These are phyloP conservation scores for Monoplex corrugatus DNA, from an alignment of 2,888 invertebrate genomes.

Conservation along the genomic window DNA sequence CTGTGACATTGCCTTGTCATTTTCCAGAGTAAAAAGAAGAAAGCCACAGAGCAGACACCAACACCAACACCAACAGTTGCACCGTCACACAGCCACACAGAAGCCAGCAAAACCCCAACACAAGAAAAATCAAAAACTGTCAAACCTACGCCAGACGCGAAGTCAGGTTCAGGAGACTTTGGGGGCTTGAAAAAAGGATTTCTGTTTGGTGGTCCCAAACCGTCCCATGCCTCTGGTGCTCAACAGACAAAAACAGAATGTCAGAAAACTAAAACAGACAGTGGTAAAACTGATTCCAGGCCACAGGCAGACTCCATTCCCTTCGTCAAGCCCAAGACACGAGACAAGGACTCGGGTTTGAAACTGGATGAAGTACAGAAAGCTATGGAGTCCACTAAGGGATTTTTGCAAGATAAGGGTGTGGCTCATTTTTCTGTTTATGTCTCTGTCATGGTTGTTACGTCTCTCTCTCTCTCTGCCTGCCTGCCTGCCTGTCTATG, in stretches of 20 bases:
- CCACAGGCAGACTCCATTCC: slow-evolving; percentile 67
- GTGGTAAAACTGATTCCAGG: background rate
- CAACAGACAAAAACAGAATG: background rate
- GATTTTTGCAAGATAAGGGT: slow-evolving; percentile 69
- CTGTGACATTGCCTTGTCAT: too few species aligned
- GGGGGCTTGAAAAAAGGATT: slow-evolving; percentile 80
- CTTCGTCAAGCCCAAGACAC: slow-evolving; percentile 68
- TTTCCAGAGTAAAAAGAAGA: background rate
- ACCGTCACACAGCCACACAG: background rate
- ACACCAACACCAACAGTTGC: background rate
- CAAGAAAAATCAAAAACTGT: background rate
- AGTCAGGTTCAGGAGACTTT: slow-evolving; percentile 60
- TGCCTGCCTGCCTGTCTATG: background rate
- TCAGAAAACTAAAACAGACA: background rate
- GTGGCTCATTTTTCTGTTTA: background rate
- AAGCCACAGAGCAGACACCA: background rate
- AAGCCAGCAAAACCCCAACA: background rate
- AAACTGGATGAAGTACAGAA: slow-evolving; percentile 75
- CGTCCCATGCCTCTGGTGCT: too few species aligned
- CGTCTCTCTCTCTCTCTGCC: background rate
- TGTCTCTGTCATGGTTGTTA: background rate
- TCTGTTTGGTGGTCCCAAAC: too few species aligned
- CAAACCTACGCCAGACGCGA: background rate
- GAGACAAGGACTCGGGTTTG: slow-evolving; percentile 60
- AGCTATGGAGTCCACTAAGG: slow-evolving; percentile 68